A percentile compares a stretch with the other conserved stretches of the same genome.
Conservation (phyloP, 2,113 vertebrate genomes). For the Tapirus terrestris region DNA sequence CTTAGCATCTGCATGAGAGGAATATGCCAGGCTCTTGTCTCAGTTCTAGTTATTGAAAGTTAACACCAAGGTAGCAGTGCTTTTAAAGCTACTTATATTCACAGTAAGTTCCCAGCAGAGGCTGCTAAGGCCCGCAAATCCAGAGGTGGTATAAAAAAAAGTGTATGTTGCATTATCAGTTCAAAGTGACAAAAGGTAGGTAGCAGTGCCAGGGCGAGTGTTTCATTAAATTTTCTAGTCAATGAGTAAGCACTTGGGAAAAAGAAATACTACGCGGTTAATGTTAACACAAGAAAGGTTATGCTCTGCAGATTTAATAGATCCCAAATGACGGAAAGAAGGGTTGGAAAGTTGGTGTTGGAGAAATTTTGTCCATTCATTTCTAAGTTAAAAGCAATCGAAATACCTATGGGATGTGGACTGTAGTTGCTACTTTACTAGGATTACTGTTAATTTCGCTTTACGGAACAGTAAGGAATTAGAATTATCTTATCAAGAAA, state of each 20-base stretch:
- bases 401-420: background rate
- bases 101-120: background rate
- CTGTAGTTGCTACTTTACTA: background rate
- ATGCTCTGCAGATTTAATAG: constrained; percentile 45
- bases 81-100: constrained; percentile 38
- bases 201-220: constrained; percentile 47
- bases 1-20: background rate
- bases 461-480: background rate
- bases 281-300: constrained; percentile 66
- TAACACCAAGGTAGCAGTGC: background rate
- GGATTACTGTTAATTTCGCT: background rate
- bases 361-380: background rate
- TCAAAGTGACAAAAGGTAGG: constrained; percentile 57
- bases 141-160: constrained; percentile 46
- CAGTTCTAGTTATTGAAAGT: constrained; percentile 53
- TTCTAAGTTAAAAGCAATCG: background rate
- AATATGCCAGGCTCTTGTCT: background rate
- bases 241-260: constrained; percentile 56
- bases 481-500: background rate
- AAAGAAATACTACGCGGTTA: constrained; percentile 54
- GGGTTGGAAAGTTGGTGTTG: background rate
- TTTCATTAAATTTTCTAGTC: constrained; percentile 73
- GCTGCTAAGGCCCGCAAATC: background rate
- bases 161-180: constrained; percentile 66
- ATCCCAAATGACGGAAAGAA: constrained; percentile 29